phyloP scores from a whole-genome alignment of 1,140 invertebrate genomes.

The Tetramorium simillimum region DNA sequence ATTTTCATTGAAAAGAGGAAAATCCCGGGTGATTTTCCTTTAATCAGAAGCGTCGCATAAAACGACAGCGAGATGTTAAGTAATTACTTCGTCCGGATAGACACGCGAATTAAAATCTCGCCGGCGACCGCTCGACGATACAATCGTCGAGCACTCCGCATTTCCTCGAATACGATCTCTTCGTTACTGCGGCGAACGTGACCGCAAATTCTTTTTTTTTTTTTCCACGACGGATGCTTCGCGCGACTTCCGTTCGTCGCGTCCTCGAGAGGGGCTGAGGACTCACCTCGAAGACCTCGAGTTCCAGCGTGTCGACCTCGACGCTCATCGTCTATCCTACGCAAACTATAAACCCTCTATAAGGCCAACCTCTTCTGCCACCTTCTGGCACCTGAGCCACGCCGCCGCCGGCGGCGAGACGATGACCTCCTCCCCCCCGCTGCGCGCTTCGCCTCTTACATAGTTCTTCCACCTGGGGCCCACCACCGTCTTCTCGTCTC shows the following conservation, averaged over 20 bases:
- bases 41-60: neutral
- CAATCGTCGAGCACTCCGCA: neutral
- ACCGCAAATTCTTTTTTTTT: neutral
- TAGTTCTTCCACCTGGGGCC: constrained; percentile 72
- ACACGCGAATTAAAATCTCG: constrained; percentile 12
- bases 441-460: constrained; percentile 75
- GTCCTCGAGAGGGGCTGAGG: constrained; percentile 66
- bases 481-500: constrained; percentile 72
- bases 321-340: constrained; percentile 82
- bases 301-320: constrained; percentile 83
- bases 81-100: constrained; percentile 1
- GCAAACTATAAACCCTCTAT: constrained; percentile 79
- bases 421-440: constrained; percentile 70
- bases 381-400: constrained; percentile 77
- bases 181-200: neutral
- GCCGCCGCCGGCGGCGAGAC: constrained; percentile 73
- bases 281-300: constrained; percentile 85
- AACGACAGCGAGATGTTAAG: constrained; percentile 15
- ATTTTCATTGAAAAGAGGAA: neutral
- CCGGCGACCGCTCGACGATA: neutral
- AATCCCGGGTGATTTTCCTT: neutral
- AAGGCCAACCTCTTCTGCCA: constrained; percentile 78
- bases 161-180: constrained; percentile 18
- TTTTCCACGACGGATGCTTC: neutral
- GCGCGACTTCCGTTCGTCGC: constrained; percentile 67